phyloP scores from a whole-genome alignment of 2,797 vertebrate species.

The Remorina albescens region DNA sequence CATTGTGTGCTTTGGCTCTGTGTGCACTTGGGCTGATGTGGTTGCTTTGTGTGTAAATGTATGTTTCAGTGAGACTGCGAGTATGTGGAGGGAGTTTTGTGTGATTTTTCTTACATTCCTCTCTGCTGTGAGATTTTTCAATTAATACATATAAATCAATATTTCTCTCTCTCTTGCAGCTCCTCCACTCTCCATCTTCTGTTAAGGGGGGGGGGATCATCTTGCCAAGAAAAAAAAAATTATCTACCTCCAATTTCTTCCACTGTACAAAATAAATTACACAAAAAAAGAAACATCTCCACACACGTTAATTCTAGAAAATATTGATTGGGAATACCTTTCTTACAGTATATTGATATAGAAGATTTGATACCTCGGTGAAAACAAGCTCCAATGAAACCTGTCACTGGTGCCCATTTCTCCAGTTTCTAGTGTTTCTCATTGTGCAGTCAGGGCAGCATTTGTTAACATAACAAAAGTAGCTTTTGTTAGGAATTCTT shows the following conservation, averaged over 20 bases:
- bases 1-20: slow-evolving; percentile 51
- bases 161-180: neutral
- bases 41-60: slow-evolving; percentile 32
- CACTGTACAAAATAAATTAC: neutral
- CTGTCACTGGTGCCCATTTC: neutral
- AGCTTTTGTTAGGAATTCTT: neutral
- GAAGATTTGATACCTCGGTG: neutral
- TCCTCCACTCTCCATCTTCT: neutral
- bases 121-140: slow-evolving; percentile 45
- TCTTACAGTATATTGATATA: neutral
- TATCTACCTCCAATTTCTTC: slow-evolving; percentile 4
- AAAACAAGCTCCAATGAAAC: neutral
- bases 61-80: slow-evolving; percentile 28
- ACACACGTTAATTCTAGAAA: neutral
- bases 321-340: neutral
- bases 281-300: neutral
- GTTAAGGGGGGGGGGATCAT: too few relatives aligned
- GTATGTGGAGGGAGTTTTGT: slow-evolving; percentile 6
- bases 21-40: slow-evolving; percentile 31
- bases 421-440: slow-evolving; percentile 2
- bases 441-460: neutral
- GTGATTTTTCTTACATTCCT: slow-evolving; percentile 40
- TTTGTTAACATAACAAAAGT: neutral
- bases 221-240: slow-evolving; percentile 20
- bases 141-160: slow-evolving; percentile 57